Evolutionary conservation across 2,888 invertebrate genomes (phyloP).

Genomic region (Cataglyphis altisquamis): DNA sequence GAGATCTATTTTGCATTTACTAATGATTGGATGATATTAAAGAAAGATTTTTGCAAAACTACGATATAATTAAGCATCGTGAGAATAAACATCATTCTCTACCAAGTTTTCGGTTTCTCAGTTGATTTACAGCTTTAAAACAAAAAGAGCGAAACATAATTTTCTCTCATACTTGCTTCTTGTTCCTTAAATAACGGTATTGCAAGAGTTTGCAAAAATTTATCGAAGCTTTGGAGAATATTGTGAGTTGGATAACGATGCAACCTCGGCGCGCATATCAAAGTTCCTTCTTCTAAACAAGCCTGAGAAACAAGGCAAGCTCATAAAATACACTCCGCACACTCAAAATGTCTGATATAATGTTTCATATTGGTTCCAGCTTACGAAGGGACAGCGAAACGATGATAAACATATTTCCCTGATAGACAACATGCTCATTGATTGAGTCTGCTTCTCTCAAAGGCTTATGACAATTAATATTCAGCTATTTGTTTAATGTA

Average conservation of each 20-base stretch:
- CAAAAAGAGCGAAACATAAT: not conserved
- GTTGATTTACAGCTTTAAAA: conserved; percentile 17
- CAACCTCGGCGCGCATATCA: conserved; percentile 54
- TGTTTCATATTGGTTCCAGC: conserved; percentile 56
- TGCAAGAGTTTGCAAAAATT: conserved; percentile 28
- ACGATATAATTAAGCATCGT: not conserved
- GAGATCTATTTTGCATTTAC: not conserved
- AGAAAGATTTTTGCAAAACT: not conserved
- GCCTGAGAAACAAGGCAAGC: conserved; percentile 42
- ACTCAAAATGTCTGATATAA: conserved; percentile 8
- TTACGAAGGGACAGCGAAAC: conserved; percentile 10
- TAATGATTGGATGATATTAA: not conserved
- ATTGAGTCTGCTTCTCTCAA: conserved; percentile 39
- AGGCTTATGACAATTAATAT: conserved; percentile 36
- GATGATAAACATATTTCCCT: conserved; percentile 32
- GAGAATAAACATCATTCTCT: conserved; percentile 8
- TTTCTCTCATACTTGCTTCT: not conserved
- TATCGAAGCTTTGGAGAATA: conserved; percentile 40
- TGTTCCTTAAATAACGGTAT: conserved; percentile 32
- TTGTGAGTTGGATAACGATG: conserved; percentile 19
- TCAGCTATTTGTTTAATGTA: conserved; percentile 38
- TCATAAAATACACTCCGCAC: conserved; percentile 62
- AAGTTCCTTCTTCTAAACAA: conserved; percentile 58
- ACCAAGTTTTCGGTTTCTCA: not conserved
- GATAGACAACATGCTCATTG: conserved; percentile 38